Evolutionary conservation across 2,888 invertebrate species (phyloP), one percentile per base, ranked within the genome.

Genomic region (Rhagium mordax): DNA sequence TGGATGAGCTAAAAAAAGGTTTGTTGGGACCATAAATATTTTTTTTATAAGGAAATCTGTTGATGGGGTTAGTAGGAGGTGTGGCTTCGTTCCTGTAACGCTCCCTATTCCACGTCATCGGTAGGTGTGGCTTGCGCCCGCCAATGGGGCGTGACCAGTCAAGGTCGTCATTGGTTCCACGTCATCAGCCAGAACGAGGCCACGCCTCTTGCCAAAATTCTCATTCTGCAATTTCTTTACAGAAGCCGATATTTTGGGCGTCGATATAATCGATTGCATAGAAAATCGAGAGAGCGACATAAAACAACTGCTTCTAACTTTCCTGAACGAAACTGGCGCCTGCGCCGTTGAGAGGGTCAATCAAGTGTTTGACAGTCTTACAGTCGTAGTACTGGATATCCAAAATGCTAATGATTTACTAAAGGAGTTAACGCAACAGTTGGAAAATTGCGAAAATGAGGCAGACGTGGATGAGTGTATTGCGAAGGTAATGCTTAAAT

Each of bases 1-100:
- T 66, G 16, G 55, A 53, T 13, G 41, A 66, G n/a, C 15, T 66
- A n/a, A 66, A 55, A 24, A 41, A 66, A 55, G 55, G 66, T 66
- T 41, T 33, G 60, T n/a, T n/a, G n/a, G n/a, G n/a, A n/a, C n/a
- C n/a, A n/a, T n/a, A n/a, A n/a, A n/a, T n/a, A n/a, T n/a, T n/a
- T n/a, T n/a, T n/a, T n/a, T n/a, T n/a, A n/a, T n/a, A n/a, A n/a
- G n/a, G n/a, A n/a, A n/a, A n/a, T n/a, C n/a, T n/a, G n/a, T n/a
- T n/a, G n/a, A n/a, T n/a, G n/a, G n/a, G n/a, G n/a, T n/a, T n/a
- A n/a, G n/a, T n/a, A n/a, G n/a, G n/a, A n/a, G n/a, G n/a, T n/a
- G n/a, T n/a, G n/a, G n/a, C n/a, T n/a, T n/a, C n/a, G n/a, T n/a
- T n/a, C n/a, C n/a, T n/a, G n/a, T n/a, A n/a, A n/a, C n/a, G n/a